Conservation (phyloP, 2,797 vertebrate species). For the Melanogrammus aeglefinus region DNA sequence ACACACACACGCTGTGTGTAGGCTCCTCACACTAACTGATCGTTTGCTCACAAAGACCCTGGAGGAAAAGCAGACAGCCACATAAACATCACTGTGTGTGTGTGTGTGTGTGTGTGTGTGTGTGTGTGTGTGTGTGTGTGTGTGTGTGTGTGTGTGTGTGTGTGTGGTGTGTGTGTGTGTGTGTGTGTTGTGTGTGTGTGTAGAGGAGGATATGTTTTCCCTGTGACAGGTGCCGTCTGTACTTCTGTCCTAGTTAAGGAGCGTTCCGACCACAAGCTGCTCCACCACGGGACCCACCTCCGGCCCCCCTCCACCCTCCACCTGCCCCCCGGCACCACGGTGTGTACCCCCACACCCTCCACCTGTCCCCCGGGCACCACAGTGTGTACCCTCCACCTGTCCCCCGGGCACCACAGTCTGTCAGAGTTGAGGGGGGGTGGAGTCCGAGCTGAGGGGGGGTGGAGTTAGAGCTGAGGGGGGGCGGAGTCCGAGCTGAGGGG, state of each 20-base stretch:
- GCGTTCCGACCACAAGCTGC: conserved; percentile 78
- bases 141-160: no score
- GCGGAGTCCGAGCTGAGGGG: no score
- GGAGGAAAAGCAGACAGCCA: no score
- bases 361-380: conserved; percentile 89
- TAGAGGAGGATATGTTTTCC: conserved; percentile 83
- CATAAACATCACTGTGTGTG: no score
- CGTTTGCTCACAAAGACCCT: no score
- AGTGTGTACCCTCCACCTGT: conserved; percentile 87
- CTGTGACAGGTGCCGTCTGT: conserved; percentile 89
- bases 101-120: no score
- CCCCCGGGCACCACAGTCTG: conserved; percentile 88
- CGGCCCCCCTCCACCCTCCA: conserved; percentile 85
- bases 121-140: conserved; percentile 20
- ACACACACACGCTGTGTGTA: not conserved
- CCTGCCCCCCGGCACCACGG: conserved; percentile 90
- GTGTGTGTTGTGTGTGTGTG: conserved; percentile 19
- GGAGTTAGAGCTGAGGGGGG: no score
- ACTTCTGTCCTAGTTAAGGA: conserved; percentile 88
- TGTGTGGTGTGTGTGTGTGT: conserved; percentile 22
- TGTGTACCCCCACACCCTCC: conserved; percentile 81
- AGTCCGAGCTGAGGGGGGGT: no score
- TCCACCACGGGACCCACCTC: conserved; percentile 85
- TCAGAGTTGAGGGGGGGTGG: no score
- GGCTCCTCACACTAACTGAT: no score